Percentiles rank a stretch among this genome's conserved stretches.
Conservation (phyloP, 92 coral and sea anemone species). For the Desmophyllum pertusum region DNA sequence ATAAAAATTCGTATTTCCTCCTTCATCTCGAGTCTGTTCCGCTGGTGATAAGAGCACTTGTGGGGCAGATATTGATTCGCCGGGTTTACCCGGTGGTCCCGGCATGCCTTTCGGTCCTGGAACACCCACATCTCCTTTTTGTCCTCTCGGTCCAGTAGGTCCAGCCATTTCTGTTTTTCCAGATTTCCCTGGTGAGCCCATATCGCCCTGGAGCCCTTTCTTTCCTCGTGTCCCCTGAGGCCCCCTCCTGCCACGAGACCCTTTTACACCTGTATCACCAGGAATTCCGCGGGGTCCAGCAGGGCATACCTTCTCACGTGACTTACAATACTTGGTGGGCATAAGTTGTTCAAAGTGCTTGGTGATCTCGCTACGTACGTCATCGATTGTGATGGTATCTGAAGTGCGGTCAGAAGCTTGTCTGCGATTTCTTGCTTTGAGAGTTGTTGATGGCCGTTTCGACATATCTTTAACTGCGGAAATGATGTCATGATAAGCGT, state of each 20-base stretch:
- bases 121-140: constrained; percentile 7
- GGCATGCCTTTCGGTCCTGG: constrained; percentile 15
- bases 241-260: constrained; percentile 39
- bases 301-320: constrained; percentile 31
- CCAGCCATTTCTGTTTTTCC: not conserved
- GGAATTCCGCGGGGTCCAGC: constrained; percentile 38
- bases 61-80: constrained; percentile 16
- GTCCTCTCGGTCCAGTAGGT: constrained; percentile 12
- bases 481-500: too few species aligned
- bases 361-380: constrained; percentile 25
- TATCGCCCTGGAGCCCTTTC: constrained; percentile 18
- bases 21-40: constrained; percentile 7
- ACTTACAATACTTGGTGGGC: constrained; percentile 18
- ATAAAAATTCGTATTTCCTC: not conserved
- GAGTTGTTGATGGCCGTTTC: not conserved
- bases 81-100: constrained; percentile 23
- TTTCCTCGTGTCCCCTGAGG: constrained; percentile 6
- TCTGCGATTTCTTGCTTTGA: constrained; percentile 6
- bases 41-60: not conserved
- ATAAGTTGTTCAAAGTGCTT: constrained; percentile 13
- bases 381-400: not conserved
- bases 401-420: not conserved
- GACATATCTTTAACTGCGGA: not conserved
- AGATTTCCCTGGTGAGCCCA: constrained; percentile 22
- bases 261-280: constrained; percentile 16